phyloP scores from a whole-genome alignment of 2,888 invertebrate species.

The Chrysolina haemoptera region DNA sequence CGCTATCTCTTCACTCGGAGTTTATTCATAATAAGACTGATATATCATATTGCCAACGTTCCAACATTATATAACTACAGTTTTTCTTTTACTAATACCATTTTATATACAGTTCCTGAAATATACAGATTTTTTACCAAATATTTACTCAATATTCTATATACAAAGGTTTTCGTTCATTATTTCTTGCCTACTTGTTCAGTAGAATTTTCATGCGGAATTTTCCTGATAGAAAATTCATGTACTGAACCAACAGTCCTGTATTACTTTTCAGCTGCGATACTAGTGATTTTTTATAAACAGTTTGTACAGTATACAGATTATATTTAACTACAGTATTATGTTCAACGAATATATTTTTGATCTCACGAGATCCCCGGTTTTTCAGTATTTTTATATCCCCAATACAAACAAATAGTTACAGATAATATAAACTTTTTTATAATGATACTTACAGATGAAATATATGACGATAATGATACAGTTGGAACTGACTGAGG shows the following conservation, averaged over 20 bases:
- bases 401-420: slow-evolving; percentile 53
- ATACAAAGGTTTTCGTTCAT: slow-evolving; percentile 66
- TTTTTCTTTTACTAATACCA: slow-evolving; percentile 59
- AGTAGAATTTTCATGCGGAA: background rate
- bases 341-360: slow-evolving; percentile 58
- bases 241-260: slow-evolving; percentile 24
- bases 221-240: background rate
- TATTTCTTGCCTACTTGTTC: slow-evolving; percentile 34
- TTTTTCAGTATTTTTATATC: slow-evolving; percentile 62
- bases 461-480: slow-evolving; percentile 48
- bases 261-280: slow-evolving; percentile 62
- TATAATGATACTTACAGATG: slow-evolving; percentile 52
- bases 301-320: slow-evolving; percentile 69
- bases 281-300: slow-evolving; percentile 67
- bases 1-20: slow-evolving; percentile 51
- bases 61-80: slow-evolving; percentile 59
- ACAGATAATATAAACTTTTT: slow-evolving; percentile 55
- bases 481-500: slow-evolving; percentile 64
- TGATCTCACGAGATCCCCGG: slow-evolving; percentile 56
- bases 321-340: slow-evolving; percentile 62
- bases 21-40: slow-evolving; percentile 67
- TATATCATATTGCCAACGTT: slow-evolving; percentile 70
- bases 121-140: slow-evolving; percentile 70
- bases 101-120: slow-evolving; percentile 69
- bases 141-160: slow-evolving; percentile 67